A percentile compares a stretch with the other conserved stretches of the same genome.
Evolutionary conservation across 2,113 vertebrate genomes (phyloP).

Genomic region (Coturnix japonica): DNA sequence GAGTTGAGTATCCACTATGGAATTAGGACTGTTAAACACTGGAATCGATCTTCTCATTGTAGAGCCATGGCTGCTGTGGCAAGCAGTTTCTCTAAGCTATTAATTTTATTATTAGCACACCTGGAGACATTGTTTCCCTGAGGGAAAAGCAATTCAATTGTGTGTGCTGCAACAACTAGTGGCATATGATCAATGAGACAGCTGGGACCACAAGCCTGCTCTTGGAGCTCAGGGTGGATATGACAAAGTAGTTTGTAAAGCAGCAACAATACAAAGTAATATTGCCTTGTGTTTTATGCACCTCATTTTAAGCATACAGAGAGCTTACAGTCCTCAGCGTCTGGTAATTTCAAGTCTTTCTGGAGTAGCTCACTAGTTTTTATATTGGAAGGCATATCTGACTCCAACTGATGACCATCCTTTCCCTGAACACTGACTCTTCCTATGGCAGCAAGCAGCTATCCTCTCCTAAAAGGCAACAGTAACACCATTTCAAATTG

Average conservation of each 20-base stretch:
- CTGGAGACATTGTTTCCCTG: constrained; percentile 82
- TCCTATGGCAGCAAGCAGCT: not conserved
- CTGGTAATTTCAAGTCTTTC: not conserved
- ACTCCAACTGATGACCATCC: not conserved
- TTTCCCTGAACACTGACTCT: not conserved
- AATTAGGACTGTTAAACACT: constrained; percentile 85
- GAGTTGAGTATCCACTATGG: constrained; percentile 73
- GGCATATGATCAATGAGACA: constrained; percentile 78
- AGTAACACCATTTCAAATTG: not conserved
- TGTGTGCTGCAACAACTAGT: constrained; percentile 73
- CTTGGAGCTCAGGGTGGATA: not conserved
- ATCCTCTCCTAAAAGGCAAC: not conserved
- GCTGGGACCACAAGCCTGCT: constrained; percentile 50
- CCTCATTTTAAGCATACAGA: not conserved
- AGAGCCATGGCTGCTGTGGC: constrained; percentile 75
- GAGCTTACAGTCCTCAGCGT: not conserved
- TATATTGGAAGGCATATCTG: not conserved
- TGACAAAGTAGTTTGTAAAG: constrained; percentile 48
- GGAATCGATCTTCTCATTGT: constrained; percentile 79
- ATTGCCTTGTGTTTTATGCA: constrained; percentile 40
- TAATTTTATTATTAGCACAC: constrained; percentile 90
- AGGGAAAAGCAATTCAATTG: constrained; percentile 83
- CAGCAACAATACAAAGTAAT: constrained; percentile 10
- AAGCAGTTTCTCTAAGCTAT: constrained; percentile 87
- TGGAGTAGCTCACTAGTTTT: not conserved